phyloP scores from a whole-genome alignment of 1,140 invertebrate species.

The Drosophila pandora region DNA sequence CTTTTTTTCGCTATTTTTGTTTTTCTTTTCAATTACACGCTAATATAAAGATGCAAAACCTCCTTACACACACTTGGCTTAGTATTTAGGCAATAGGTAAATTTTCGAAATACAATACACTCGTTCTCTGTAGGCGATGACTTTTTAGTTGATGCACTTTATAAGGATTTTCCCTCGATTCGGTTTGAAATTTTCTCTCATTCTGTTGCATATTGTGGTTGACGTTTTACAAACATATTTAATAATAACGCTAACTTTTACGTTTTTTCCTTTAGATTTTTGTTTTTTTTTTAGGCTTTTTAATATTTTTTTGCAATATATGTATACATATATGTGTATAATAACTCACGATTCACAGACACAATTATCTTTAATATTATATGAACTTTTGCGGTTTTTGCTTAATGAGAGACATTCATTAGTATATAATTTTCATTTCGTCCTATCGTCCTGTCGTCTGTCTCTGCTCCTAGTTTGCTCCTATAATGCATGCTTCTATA shows the following conservation, averaged over 20 bases:
- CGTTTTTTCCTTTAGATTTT: constrained; percentile 44
- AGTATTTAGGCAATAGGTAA: constrained; percentile 68
- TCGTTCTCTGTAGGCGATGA: constrained; percentile 21
- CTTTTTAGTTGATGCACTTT: constrained; percentile 49
- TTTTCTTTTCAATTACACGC: constrained; percentile 64
- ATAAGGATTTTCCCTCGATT: constrained; percentile 8
- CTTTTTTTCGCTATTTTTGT: constrained; percentile 12
- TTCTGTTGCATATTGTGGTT: constrained; percentile 31
- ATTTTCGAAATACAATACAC: constrained; percentile 22
- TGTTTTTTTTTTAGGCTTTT: constrained; percentile 19
- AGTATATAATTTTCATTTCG: constrained; percentile 9
- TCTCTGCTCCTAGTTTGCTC: constrained; percentile 50
- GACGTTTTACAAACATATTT: constrained; percentile 69
- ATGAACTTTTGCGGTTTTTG: constrained; percentile 46
- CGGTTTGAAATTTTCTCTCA: constrained; percentile 1
- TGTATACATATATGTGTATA: constrained; percentile 58
- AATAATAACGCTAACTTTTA: constrained; percentile 69
- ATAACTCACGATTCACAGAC: constrained; percentile 79
- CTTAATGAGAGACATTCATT: constrained; percentile 46
- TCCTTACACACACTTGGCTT: constrained; percentile 69
- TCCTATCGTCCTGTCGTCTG: neutral
- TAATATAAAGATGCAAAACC: constrained; percentile 82
- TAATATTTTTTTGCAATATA: constrained; percentile 38
- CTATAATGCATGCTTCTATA: constrained; percentile 66
- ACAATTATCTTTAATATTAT: constrained; percentile 66